Conservation (phyloP, 2,113 vertebrate species). For the Circaetus cinerascens region DNA sequence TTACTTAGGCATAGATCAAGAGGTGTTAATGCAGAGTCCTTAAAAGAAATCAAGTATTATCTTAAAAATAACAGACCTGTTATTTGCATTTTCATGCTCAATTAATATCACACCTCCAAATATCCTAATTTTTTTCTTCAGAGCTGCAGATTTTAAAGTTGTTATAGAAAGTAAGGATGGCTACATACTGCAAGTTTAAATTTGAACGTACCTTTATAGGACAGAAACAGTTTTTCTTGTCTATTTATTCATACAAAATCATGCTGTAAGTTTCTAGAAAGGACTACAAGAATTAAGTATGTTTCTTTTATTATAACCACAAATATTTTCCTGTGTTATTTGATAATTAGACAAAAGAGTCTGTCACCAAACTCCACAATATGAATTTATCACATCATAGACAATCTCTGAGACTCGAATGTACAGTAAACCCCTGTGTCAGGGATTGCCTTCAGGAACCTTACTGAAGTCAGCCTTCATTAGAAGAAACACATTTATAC, state of each 20-base stretch:
- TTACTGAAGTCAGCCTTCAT: neutral
- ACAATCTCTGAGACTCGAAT: neutral
- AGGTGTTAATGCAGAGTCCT: conserved; percentile 72
- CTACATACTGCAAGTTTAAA: neutral
- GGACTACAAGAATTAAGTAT: neutral
- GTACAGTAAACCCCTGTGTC: neutral
- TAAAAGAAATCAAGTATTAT: conserved; percentile 68
- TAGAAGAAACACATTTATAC: neutral
- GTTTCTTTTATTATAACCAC: neutral
- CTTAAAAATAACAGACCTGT: conserved; percentile 65
- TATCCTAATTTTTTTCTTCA: conserved; percentile 5
- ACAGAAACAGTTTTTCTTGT: neutral
- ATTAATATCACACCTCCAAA: conserved; percentile 18
- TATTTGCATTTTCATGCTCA: conserved; percentile 56
- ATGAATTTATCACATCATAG: neutral
- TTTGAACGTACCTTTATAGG: neutral
- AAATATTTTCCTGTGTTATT: conserved; percentile 9
- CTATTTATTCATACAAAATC: neutral
- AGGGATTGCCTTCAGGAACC: neutral
- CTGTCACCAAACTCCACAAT: neutral
- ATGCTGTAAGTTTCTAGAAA: neutral
- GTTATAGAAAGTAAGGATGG: neutral
- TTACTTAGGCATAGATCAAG: conserved; percentile 71
- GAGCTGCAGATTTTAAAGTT: neutral
- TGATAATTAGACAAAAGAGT: conserved; percentile 38